A percentile compares a stretch with the other conserved stretches of the same genome.
Evolutionary conservation across 2,888 invertebrate species (phyloP).

Genomic region (Drosophila melanocephala): DNA sequence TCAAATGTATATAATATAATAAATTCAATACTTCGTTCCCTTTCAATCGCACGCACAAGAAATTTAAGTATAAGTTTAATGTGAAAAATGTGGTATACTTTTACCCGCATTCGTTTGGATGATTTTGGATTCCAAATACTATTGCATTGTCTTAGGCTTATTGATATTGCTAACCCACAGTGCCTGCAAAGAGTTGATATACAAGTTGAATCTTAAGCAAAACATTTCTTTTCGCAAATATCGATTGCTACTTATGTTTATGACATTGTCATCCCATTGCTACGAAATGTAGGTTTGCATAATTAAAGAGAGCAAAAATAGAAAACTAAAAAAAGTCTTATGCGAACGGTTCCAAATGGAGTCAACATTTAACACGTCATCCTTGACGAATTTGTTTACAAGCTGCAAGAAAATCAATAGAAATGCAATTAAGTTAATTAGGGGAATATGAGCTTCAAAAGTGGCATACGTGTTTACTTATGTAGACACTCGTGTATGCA

Average conservation of each 20-base stretch:
- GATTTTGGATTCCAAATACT: neutral
- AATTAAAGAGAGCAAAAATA: neutral
- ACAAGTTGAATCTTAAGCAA: neutral
- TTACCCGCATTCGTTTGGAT: neutral
- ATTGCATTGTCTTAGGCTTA: constrained; percentile 37
- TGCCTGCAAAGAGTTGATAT: constrained; percentile 4
- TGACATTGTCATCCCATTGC: neutral
- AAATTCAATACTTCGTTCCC: neutral
- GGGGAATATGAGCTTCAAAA: constrained; percentile 53
- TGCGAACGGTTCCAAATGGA: neutral
- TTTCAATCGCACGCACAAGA: neutral
- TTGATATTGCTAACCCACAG: neutral
- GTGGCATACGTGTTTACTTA: constrained; percentile 23
- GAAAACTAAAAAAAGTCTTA: neutral
- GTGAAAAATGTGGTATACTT: constrained; percentile 15
- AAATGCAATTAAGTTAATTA: constrained; percentile 76
- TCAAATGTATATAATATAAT: neutral
- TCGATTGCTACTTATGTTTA: neutral
- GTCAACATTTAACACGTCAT: constrained; percentile 24
- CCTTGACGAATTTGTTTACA: constrained; percentile 12
- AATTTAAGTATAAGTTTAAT: neutral
- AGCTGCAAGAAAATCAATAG: constrained; percentile 59
- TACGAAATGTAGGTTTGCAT: neutral
- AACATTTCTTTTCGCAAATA: neutral
- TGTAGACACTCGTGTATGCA: neutral